phyloP scores from a whole-genome alignment of 2,888 invertebrate genomes.

The Abscondita cerata region DNA sequence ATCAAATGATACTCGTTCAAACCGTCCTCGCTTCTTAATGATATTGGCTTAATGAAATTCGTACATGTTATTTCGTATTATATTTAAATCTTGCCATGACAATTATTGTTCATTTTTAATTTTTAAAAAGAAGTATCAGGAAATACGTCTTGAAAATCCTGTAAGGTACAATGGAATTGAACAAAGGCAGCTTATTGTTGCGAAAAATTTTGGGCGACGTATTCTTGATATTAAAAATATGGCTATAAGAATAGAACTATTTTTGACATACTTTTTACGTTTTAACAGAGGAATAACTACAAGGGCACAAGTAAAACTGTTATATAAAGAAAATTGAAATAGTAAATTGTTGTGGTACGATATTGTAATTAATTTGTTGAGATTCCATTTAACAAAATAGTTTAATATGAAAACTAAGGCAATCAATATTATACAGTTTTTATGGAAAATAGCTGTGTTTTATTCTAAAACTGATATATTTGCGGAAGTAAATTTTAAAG shows the following conservation, averaged over 20 bases:
- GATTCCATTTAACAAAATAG: slow-evolving; percentile 50
- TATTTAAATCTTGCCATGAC: slow-evolving; percentile 54
- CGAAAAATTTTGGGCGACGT: slow-evolving; percentile 27
- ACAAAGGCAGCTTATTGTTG: slow-evolving; percentile 22
- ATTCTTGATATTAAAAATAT: slow-evolving; percentile 35
- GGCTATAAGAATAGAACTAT: slow-evolving; percentile 42
- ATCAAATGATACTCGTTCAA: slow-evolving; percentile 53
- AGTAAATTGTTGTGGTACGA: slow-evolving; percentile 54
- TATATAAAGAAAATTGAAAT: slow-evolving; percentile 50
- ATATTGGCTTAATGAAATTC: slow-evolving; percentile 50
- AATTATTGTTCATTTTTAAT: slow-evolving; percentile 38
- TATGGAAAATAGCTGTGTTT: slow-evolving; percentile 56
- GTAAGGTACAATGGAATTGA: slow-evolving; percentile 31
- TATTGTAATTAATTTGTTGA: slow-evolving; percentile 50
- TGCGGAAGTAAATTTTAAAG: slow-evolving; percentile 52
- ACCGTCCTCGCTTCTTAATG: slow-evolving; percentile 56
- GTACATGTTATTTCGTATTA: slow-evolving; percentile 33
- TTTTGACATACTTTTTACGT: slow-evolving; percentile 37
- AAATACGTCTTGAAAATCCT: slow-evolving; percentile 25
- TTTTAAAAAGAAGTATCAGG: slow-evolving; percentile 14
- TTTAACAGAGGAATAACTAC: slow-evolving; percentile 51
- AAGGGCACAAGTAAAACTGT: slow-evolving; percentile 59
- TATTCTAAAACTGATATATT: slow-evolving; percentile 55
- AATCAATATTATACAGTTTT: slow-evolving; percentile 58
- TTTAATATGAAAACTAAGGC: slow-evolving; percentile 50